Conservation (phyloP, 2,797 vertebrate species). For the Coilia nasus region DNA sequence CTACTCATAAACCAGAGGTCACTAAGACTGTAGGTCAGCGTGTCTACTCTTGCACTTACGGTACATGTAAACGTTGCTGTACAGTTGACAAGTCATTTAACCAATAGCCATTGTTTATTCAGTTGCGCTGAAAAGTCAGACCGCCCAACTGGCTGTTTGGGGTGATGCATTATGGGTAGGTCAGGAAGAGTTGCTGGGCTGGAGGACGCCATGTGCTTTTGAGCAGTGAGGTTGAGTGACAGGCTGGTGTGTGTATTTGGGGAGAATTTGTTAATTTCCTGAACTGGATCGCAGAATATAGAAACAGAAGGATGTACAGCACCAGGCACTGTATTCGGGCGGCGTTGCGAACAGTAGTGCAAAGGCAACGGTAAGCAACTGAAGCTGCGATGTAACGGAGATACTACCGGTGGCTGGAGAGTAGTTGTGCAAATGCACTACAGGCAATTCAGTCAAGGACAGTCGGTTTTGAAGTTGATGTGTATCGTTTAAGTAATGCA, state of each 20-base stretch:
- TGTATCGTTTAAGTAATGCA: background rate
- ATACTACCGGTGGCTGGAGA: background rate
- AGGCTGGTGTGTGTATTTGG: background rate
- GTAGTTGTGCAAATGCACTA: background rate
- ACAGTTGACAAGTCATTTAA: background rate
- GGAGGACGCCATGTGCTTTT: slow-evolving; percentile 81
- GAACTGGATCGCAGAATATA: background rate
- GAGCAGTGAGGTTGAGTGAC: slow-evolving; percentile 41
- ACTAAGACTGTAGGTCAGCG: no score
- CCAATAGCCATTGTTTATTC: slow-evolving; percentile 43
- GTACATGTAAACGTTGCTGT: background rate
- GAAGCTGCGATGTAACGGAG: background rate
- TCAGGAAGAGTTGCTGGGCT: slow-evolving; percentile 60
- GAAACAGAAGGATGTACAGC: slow-evolving; percentile 68
- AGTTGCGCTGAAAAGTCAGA: slow-evolving; percentile 32
- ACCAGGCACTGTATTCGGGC: slow-evolving; percentile 70
- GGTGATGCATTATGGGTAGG: slow-evolving; percentile 76
- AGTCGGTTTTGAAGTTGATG: background rate
- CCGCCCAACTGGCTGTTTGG: slow-evolving; percentile 33
- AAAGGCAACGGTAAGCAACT: slow-evolving; percentile 68
- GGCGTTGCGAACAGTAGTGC: slow-evolving; percentile 64
- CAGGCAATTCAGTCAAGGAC: slow-evolving; percentile 50
- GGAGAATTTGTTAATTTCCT: background rate
- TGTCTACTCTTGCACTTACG: no score
- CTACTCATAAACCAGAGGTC: no score